Percentiles rank a stretch among this genome's conserved stretches.
phyloP scores from a whole-genome alignment of 2,888 invertebrate species.

The Nipponacmea schrenckii region DNA sequence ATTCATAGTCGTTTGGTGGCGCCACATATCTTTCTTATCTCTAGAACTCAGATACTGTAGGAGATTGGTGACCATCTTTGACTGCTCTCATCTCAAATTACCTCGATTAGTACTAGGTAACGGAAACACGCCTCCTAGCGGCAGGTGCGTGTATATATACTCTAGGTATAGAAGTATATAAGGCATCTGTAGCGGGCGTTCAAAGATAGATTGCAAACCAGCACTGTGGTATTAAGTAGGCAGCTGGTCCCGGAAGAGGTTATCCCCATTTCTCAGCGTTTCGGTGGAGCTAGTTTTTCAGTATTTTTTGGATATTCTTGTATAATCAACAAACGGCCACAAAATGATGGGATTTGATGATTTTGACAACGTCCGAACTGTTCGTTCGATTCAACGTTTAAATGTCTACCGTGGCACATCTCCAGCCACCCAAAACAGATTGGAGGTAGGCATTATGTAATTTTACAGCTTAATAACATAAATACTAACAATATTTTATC shows the following conservation, averaged over 20 bases:
- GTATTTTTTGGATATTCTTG: conserved; percentile 22
- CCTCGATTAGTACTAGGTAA: not conserved
- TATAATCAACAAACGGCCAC: conserved; percentile 12
- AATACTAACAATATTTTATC: too few relatives aligned
- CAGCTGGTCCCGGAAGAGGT: conserved; percentile 4
- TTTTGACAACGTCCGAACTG: conserved; percentile 35
- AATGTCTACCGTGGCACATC: conserved; percentile 68
- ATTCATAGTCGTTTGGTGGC: too few relatives aligned
- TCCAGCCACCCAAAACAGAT: conserved; percentile 64
- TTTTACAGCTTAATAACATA: too few relatives aligned
- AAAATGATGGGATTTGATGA: conserved; percentile 17
- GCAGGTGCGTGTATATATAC: conserved; percentile 47
- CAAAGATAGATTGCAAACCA: conserved; percentile 45
- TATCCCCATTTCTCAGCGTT: conserved; percentile 14
- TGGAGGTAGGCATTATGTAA: conserved; percentile 59
- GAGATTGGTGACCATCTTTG: conserved; percentile 5
- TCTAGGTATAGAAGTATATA: conserved; percentile 49
- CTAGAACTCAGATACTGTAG: not conserved
- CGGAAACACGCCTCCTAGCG: conserved; percentile 40
- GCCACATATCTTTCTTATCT: too few relatives aligned
- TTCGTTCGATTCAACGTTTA: conserved; percentile 37
- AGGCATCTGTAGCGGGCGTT: conserved; percentile 54
- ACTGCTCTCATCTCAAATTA: conserved; percentile 3
- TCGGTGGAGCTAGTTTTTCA: conserved; percentile 25
- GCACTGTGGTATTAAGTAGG: not conserved